These are phyloP conservation scores for Drosophila conformis DNA, from an alignment of 2,888 invertebrate genomes.

Conservation along the genomic window DNA sequence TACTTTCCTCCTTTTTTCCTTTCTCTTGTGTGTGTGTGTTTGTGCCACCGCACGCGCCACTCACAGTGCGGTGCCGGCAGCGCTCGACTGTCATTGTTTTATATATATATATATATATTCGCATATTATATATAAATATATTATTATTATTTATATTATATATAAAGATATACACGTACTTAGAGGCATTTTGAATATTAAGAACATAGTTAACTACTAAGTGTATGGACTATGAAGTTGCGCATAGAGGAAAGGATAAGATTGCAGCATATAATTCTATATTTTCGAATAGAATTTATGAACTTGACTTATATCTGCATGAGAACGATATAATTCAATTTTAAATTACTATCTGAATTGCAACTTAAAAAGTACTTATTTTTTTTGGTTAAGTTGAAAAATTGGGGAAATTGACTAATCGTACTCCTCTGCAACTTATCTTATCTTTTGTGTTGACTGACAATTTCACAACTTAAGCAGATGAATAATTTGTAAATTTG, in stretches of 20 bases:
- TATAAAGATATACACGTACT: conserved; percentile 12
- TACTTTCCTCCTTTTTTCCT: not conserved
- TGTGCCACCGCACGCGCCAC: conserved; percentile 26
- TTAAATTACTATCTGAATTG: not conserved
- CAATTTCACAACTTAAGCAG: not conserved
- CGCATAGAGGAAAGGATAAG: not conserved
- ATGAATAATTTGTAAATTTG: too few species aligned
- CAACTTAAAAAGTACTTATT: not conserved
- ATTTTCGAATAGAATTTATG: too few species aligned
- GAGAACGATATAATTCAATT: not conserved
- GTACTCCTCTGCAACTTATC: not conserved
- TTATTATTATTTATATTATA: not conserved
- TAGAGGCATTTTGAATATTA: conserved; percentile 14
- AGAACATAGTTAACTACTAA: not conserved
- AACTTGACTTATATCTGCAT: not conserved
- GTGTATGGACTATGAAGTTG: not conserved
- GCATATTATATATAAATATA: not conserved
- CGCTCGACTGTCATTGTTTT: conserved; percentile 19
- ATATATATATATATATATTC: not conserved
- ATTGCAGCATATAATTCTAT: not conserved
- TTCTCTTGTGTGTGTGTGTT: not conserved
- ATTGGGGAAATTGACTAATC: not conserved
- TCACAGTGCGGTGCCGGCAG: conserved; percentile 16
- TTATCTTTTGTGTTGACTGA: not conserved
- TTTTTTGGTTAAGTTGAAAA: not conserved